Evolutionary conservation across 2,888 invertebrate species (phyloP).

Genomic region (Ashinkailepas kermadecensis): DNA sequence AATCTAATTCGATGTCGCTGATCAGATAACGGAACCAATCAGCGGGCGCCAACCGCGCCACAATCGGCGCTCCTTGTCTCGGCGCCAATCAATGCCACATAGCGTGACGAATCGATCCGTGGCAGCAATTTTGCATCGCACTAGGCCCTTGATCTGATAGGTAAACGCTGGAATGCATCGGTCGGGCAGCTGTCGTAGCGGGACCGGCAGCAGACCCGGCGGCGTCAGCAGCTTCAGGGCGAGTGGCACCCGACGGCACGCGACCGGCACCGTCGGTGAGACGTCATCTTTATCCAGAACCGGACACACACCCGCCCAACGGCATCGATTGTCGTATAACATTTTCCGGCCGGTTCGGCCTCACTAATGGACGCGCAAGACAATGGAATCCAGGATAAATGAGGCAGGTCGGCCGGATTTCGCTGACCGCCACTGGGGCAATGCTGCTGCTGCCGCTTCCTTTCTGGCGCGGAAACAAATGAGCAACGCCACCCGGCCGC

Average conservation of each 20-base stretch:
- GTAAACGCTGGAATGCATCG: too few relatives aligned
- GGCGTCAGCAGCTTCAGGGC: too few relatives aligned
- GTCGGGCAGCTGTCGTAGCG: too few relatives aligned
- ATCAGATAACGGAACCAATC: constrained; percentile 19
- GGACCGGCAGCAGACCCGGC: too few relatives aligned
- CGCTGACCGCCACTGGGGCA: neutral
- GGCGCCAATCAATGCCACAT: neutral
- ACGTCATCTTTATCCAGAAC: neutral
- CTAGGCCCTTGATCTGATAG: neutral
- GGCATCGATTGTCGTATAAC: neutral
- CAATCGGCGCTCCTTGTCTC: neutral
- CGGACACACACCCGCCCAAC: neutral
- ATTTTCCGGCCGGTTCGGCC: neutral
- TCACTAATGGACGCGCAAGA: constrained; percentile 6
- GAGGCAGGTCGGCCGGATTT: neutral
- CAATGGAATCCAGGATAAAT: constrained; percentile 5
- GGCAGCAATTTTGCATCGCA: neutral
- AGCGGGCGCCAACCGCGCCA: neutral
- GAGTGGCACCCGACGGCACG: too few relatives aligned
- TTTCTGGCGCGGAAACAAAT: neutral
- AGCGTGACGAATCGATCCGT: neutral
- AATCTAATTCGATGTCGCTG: neutral
- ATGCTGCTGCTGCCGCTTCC: neutral
- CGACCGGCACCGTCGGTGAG: too few relatives aligned
- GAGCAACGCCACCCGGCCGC: neutral